Evolutionary conservation across 1,140 invertebrate species (phyloP), one percentile per base, ranked within the genome.

Genomic region (Psilanteris sp.): DNA sequence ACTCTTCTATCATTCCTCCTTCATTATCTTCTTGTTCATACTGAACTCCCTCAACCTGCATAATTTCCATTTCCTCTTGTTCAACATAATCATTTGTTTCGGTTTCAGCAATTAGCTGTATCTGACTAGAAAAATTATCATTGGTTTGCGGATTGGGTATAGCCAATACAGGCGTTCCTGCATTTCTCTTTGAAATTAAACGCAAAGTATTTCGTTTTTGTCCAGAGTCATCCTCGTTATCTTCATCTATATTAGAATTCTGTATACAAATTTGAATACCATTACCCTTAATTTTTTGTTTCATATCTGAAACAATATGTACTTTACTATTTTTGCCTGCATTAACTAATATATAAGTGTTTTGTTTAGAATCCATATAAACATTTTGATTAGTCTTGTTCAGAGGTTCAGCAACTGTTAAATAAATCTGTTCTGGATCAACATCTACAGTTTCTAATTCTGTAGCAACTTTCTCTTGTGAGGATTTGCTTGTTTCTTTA

Each of bases 141-240:
- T 83, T 79, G 15, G 46, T 78, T 22, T 85, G 67, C 5, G 83
- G 76, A 80, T 86, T 87, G 3, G 81, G 79, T 52, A 87, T 79
- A 3, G 85, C 26, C 9, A 88, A 9, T 13, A 87, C 81, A 0
- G 85, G 83, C 8, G 81, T 68, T 4, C 74, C 77, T 36, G 82
- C 76, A 32, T 86, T 88, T 13, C 80, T 72, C 14, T 87, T 87
- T 1, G 85, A 84, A 50, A 87, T 84, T 11, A 87, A 74, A 52
- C 84, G 81, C n/a, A 83, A 66, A 4, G 80, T 80, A 16, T 79
- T 80, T 11, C 61, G 75, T 9, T 81, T 83, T 26, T 50, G 18
- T 9, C 0, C n/a, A n/a, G n/a, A n/a, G 2, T 3, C 18, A 18
- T 43, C 22, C 0, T 59, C 39, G 0, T 18, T 24, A 9, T 31